Percentiles rank a stretch among this genome's conserved stretches.
Conservation (phyloP, 1,140 invertebrate genomes). For the Phthorimaea operculella region DNA sequence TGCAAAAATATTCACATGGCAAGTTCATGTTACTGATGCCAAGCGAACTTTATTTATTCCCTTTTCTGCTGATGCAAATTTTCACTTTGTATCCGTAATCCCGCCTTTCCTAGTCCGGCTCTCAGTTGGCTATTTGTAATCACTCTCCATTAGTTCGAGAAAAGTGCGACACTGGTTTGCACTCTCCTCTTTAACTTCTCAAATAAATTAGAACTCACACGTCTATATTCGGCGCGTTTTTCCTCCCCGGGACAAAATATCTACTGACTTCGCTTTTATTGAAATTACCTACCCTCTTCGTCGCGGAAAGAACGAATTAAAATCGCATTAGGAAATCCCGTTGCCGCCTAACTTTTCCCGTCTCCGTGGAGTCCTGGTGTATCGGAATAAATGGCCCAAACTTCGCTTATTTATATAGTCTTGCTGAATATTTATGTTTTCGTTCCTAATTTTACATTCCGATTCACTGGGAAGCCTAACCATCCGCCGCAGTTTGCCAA, state of each 20-base stretch:
- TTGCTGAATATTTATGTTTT: slow-evolving; percentile 63
- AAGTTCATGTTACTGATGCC: too few relatives aligned
- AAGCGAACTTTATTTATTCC: too few relatives aligned
- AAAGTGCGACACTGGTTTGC: slow-evolving; percentile 9
- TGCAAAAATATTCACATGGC: too few relatives aligned
- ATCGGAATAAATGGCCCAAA: slow-evolving; percentile 63
- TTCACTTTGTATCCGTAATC: too few relatives aligned
- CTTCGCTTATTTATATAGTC: slow-evolving; percentile 63
- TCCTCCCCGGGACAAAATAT: slow-evolving; percentile 31
- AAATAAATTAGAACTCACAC: slow-evolving; percentile 16
- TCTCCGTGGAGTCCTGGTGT: slow-evolving; percentile 54
- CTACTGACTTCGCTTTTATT: slow-evolving; percentile 48
- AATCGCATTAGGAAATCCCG: slow-evolving; percentile 53
- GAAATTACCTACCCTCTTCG: slow-evolving; percentile 56
- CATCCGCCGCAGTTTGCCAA: neutral
- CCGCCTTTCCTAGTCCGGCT: too few relatives aligned
- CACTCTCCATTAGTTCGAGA: neutral
- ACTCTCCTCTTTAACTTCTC: slow-evolving; percentile 8
- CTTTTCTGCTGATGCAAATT: too few relatives aligned
- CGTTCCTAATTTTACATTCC: slow-evolving; percentile 45
- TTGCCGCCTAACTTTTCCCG: slow-evolving; percentile 61
- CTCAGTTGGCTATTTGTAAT: neutral
- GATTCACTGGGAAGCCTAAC: slow-evolving; percentile 22
- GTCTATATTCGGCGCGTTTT: slow-evolving; percentile 11
- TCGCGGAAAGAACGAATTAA: slow-evolving; percentile 60